Evolutionary conservation across 2,113 vertebrate species (phyloP), one percentile per base, ranked within the genome.

Genomic region (Ictalurus punctatus): DNA sequence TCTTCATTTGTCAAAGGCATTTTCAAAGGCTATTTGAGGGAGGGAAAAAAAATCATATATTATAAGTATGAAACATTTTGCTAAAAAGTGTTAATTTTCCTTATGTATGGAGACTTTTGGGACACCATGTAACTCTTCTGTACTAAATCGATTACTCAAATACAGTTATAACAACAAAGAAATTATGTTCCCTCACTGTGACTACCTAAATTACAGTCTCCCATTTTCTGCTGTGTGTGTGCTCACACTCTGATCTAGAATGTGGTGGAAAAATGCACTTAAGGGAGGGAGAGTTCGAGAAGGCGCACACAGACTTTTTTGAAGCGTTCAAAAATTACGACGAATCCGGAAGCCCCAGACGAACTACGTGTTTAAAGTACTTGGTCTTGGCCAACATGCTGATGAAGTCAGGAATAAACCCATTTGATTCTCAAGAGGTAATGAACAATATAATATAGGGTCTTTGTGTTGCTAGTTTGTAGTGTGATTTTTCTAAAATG

Each of bases 291-390:
- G 98, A 99, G 94, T 99, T 99, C 95, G 98, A 99, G 95, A 99
- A 99, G 96, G 98, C 98, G 90, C 98, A 99, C 93, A 99, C 98
- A 91, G 98, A 99, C 94, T 99, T 99, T 96, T 99, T 99, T 94
- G 98, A 99, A 95, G 98, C 98, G 61, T 99, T 99, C 94, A 99
- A 99, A 94, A 99, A 99, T 94, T 99, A 99, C 0, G 98, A 99
- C 83, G 98, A 99, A 95, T 99, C 98, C 56, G 98, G 98, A 94
- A 99, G 98, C 94, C 98, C 98, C 71, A 96, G 98, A 93, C 96
- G 98, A 96, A 99, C 98, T 4, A 99, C 98, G 85, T 99, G 98
- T 95, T 96, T 99, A 95, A 99, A 99, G 95, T 99, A 99, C 94
- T 95, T 99, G 96, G 98, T 99, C 90, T 94, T 99, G 93, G 98